Base-by-base conservation (phyloP, 2,113 vertebrate genomes). In the Plectropomus leopardus region DNA sequence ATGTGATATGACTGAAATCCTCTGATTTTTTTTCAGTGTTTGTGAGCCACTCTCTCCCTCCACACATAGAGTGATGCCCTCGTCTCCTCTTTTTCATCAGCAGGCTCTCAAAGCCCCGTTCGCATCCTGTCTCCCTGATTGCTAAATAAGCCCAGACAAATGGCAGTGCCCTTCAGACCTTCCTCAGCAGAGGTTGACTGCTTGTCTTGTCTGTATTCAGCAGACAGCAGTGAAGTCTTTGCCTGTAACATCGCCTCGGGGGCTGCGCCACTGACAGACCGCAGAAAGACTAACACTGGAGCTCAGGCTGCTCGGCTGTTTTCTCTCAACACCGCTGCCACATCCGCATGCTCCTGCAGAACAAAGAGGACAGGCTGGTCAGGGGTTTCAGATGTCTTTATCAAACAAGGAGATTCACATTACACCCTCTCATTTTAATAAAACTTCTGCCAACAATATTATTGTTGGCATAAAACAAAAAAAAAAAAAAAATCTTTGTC, bases 141-240 rank as follows among this genome's bases (percentile, higher is more conserved):
- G 66, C 76, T 59, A 78, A 90, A 89, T 66, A 86, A 86, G 63
- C 64, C 76, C 21, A 76, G 74, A 88, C 68, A 89, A 88, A 88
- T 78, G 76, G 81, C 76, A 42, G 54, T 30, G 76, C 66, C 87
- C 78, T 84, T 87, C 86, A 88, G 81, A 89, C 81, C 73, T 64
- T 68, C 80, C 68, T 53, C 75, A 19, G 65, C 3, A 30, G 79
- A 72, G 55, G 55, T 19, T 58, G 60, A 36, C 79, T 76, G 89
- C 72, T 55, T 8, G 71, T 85, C 89, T 86, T 66, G 79, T 89
- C 89, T 85, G 77, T 61, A 86, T 84, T 75, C 88, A 77, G 80
- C 73, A 81, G 83, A 53, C 80, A 15, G 73, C 45, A 24, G 14
- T 72, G 55, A 67, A 82, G 69, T 45, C 82, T 77, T 76, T 63